Evolutionary conservation across 35 echinoderm and acorn worm species (phyloP), one percentile per base, ranked within the genome.

Genomic region (Diadema setosum): DNA sequence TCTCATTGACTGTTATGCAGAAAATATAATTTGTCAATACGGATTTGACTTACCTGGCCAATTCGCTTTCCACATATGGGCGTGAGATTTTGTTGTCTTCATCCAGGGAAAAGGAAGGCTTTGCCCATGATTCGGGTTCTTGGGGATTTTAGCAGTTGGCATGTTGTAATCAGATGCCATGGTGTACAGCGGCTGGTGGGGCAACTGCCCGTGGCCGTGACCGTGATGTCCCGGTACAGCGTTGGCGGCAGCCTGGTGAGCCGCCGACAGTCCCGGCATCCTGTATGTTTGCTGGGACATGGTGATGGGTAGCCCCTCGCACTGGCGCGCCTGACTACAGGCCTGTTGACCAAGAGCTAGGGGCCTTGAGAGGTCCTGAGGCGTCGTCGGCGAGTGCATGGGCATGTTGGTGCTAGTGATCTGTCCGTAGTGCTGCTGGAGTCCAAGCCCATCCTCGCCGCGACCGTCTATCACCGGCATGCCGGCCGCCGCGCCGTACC

Each of bases 21-120:
- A n/a, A n/a, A n/a, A 52, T 52, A 52, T 11, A 52, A 52, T 52
- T n/a, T 52, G 48, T 11, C n/a, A 70, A n/a, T 16, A 16, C 7
- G 35, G 20, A 80, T 6, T 20, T 34, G 26, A 65, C 81, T 87
- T 92, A 92, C 90, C 90, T 86, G 90, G 90, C 90, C 90, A 92
- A 24, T 92, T 86, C 9, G 90, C 90, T 20, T 92, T 92, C 90
- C 90, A 92, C 90, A 92, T 92, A 39, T 92, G 90, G 31, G 90
- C 90, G 18, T 92, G 90, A 24, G 90, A 92, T 87, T 92, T 92
- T 15, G 90, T 92, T 18, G 90, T 92, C 82, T 92, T 92, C 90
- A 92, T 92, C 90, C 90, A 92, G 1, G 90, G 90, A 65, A 81
- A 92, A 5, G 84, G 90, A 18, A 92, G 57, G 65, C 87, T 87